Base-by-base conservation (phyloP, 2,888 invertebrate species). In the Sesamia inferens region DNA sequence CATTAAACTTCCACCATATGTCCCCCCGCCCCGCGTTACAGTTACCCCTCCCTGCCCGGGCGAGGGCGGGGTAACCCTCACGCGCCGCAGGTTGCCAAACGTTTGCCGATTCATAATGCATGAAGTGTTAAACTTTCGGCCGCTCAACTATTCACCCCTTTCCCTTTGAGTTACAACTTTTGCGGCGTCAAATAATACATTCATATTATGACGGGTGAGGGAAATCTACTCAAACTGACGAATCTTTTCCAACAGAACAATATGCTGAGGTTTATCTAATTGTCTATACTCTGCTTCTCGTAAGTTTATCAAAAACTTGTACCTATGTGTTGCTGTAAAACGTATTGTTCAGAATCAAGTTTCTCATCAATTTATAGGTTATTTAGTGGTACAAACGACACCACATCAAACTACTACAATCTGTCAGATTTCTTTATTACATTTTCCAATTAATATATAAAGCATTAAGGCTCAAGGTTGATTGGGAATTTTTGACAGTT, bases 51-150 rank as follows among this genome's bases (percentile, higher is more conserved):
- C 51, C 10, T 47, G 7, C 58, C 64, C 44, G 61, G 67, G 22
- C 1, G 48, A n/a, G 14, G 55, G 48, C 16, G 31, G 31, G 61
- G 76, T 31, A 44, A 61, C 78, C 74, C 68, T 70, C 72, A 64
- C 74, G 69, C 77, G 78, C 84, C 86, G 78, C 84, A 82, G 77
- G 78, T 86, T 83, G 79, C 78, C 87, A 80, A 86, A 84, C 82
- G 82, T 85, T 84, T 84, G 83, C 85, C 81, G 81, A 82, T 87
- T 82, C 88, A 87, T 87, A 87, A 87, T 87, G 83, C 87, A 87
- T 87, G 88, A 87, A 86, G 82, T 81, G 83, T 71, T 77, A 79
- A 87, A 87, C 76, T 85, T 87, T 78, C 44, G 68, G 67, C 76
- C 71, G 72, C 74, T 78, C 77, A 75, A 84, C 82, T 84, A 84